Percentiles rank a stretch among this genome's conserved stretches.
phyloP scores from a whole-genome alignment of 2,797 vertebrate species.

The Thaleichthys pacificus region DNA sequence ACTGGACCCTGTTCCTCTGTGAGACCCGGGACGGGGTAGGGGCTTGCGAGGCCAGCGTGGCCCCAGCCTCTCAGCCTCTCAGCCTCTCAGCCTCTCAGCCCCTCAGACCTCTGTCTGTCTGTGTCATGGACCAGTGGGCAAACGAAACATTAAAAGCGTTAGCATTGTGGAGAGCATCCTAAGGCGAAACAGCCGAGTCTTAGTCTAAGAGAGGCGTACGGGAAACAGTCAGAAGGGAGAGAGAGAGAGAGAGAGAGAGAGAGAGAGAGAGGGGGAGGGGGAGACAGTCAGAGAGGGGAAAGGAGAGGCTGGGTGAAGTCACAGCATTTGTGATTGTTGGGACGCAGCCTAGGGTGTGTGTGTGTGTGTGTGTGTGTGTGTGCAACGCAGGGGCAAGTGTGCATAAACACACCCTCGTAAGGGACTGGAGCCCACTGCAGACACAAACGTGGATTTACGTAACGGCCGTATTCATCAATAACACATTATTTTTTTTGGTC shows the following conservation, averaged over 20 bases:
- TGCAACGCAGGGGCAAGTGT: background rate
- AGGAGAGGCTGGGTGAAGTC: background rate
- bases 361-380: constrained; percentile 1
- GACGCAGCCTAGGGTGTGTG: background rate
- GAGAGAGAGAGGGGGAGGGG: background rate
- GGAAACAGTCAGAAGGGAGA: constrained; percentile 1
- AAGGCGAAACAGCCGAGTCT: constrained; percentile 12
- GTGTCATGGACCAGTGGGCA: background rate
- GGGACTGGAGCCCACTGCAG: background rate
- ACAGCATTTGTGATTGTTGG: background rate
- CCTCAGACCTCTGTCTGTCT: constrained; percentile 18
- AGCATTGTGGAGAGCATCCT: constrained; percentile 39
- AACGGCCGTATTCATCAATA: constrained; percentile 36
- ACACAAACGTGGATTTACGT: constrained; percentile 15
- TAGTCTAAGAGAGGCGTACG: background rate
- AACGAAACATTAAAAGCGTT: constrained; percentile 12
- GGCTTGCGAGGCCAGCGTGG: constrained; percentile 31
- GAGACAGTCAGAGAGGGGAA: background rate
- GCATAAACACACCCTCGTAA: background rate
- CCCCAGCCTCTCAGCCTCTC: constrained; percentile 26
- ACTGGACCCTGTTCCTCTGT: background rate
- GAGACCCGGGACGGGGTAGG: constrained; percentile 19
- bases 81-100: background rate
- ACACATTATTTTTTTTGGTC: constrained; percentile 26
- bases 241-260: background rate